Evolutionary conservation across 2,797 vertebrate genomes (phyloP).

Genomic region (Poeciliopsis presidionis): DNA sequence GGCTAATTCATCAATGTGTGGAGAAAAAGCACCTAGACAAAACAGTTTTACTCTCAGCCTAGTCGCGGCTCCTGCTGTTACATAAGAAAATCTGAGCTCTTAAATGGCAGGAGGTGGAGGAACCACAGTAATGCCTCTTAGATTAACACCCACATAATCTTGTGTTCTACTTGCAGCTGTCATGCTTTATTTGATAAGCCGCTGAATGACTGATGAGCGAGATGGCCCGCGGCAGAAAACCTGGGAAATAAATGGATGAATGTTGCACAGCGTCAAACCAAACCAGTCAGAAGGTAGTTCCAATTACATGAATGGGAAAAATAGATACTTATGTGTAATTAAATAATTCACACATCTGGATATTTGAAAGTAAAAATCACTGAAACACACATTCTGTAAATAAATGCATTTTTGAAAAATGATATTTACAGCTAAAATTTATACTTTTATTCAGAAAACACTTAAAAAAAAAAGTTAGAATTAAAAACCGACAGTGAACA

Average conservation of each 20-base stretch:
- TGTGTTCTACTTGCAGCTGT: slow-evolving; percentile 67
- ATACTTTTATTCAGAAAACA: neutral
- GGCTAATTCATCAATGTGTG: slow-evolving; percentile 17
- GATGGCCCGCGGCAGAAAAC: slow-evolving; percentile 14
- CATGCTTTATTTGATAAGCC: slow-evolving; percentile 71
- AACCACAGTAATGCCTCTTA: slow-evolving; percentile 79
- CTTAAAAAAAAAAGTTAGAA: neutral
- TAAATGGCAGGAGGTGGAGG: slow-evolving; percentile 62
- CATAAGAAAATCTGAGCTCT: slow-evolving; percentile 60
- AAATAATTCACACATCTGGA: neutral
- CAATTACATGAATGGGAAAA: slow-evolving; percentile 5
- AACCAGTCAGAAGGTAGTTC: neutral
- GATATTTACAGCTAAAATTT: neutral
- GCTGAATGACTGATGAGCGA: slow-evolving; percentile 47
- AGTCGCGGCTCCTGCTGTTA: slow-evolving; percentile 61
- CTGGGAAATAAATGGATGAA: slow-evolving; percentile 15
- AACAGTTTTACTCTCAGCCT: slow-evolving; percentile 18
- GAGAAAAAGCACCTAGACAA: slow-evolving; percentile 3
- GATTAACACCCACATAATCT: slow-evolving; percentile 82
- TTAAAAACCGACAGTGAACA: neutral
- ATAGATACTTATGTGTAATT: neutral
- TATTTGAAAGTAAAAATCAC: neutral
- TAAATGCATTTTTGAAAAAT: neutral
- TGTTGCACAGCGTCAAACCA: neutral
- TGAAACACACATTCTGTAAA: neutral